phyloP scores from a whole-genome alignment of 2,888 invertebrate species.

The Orchesellides sinensis region DNA sequence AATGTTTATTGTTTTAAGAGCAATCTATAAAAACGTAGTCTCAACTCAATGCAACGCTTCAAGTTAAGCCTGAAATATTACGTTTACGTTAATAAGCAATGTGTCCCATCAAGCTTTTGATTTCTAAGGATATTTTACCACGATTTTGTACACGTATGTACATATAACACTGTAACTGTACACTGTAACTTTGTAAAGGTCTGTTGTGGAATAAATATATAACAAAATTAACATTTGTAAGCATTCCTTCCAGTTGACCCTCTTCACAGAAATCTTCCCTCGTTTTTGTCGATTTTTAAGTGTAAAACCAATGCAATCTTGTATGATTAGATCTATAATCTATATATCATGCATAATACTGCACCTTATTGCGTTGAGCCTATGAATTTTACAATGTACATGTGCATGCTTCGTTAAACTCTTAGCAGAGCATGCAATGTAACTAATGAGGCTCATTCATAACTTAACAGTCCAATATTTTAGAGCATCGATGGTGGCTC shows the following conservation, averaged over 20 bases:
- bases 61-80: too few relatives aligned
- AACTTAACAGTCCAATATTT: conserved; percentile 36
- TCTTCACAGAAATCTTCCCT: too few relatives aligned
- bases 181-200: too few relatives aligned
- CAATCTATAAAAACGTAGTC: conserved; percentile 2
- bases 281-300: too few relatives aligned
- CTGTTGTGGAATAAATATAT: not conserved
- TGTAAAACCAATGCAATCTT: too few relatives aligned
- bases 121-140: too few relatives aligned
- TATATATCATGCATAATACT: not conserved
- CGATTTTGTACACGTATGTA: too few relatives aligned
- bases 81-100: not conserved
- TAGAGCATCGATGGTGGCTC: not conserved
- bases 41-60: too few relatives aligned
- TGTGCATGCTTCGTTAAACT: conserved; percentile 11
- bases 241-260: too few relatives aligned
- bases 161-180: too few relatives aligned
- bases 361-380: not conserved
- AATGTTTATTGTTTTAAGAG: conserved; percentile 17
- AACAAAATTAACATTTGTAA: too few relatives aligned
- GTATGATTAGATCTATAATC: not conserved
- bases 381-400: not conserved
- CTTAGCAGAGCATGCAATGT: conserved; percentile 1
- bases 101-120: not conserved
- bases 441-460: conserved; percentile 48